phyloP scores from a whole-genome alignment of 2,797 vertebrate genomes.

The Valencia hispanica region DNA sequence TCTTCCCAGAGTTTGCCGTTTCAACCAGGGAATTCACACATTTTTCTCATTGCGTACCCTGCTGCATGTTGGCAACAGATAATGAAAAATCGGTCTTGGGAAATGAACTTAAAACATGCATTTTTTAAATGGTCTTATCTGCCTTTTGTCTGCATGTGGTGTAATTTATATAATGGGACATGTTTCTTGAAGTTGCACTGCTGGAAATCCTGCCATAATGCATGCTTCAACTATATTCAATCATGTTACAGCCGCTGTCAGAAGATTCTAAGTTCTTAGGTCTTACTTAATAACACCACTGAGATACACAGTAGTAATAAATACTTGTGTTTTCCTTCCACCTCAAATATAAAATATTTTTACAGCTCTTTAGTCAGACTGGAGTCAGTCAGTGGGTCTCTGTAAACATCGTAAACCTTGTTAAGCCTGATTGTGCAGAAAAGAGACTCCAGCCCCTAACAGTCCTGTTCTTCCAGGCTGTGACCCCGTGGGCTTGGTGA shows the following conservation, averaged over 20 bases:
- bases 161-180: slow-evolving; percentile 32
- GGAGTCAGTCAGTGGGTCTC: slow-evolving; percentile 11
- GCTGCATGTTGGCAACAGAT: slow-evolving; percentile 39
- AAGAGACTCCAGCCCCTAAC: slow-evolving; percentile 16
- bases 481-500: slow-evolving; percentile 38
- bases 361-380: slow-evolving; percentile 14
- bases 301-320: background rate
- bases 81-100: slow-evolving; percentile 36
- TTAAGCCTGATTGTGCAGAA: slow-evolving; percentile 25
- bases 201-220: slow-evolving; percentile 24
- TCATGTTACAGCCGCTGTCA: slow-evolving; percentile 11
- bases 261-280: slow-evolving; percentile 5
- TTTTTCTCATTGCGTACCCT: slow-evolving; percentile 35
- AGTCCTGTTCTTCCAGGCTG: slow-evolving; percentile 16
- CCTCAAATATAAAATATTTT: slow-evolving; percentile 16
- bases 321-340: background rate
- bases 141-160: slow-evolving; percentile 48
- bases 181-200: slow-evolving; percentile 25
- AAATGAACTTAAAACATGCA: slow-evolving; percentile 20
- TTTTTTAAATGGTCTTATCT: slow-evolving; percentile 43
- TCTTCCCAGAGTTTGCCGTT: slow-evolving; percentile 48
- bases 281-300: background rate
- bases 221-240: slow-evolving; percentile 10
- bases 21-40: slow-evolving; percentile 42
- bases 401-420: slow-evolving; percentile 34